A percentile compares a stretch with the other conserved stretches of the same genome.
Evolutionary conservation across 2,888 invertebrate genomes (phyloP).

Genomic region (Dendrolimus houi): DNA sequence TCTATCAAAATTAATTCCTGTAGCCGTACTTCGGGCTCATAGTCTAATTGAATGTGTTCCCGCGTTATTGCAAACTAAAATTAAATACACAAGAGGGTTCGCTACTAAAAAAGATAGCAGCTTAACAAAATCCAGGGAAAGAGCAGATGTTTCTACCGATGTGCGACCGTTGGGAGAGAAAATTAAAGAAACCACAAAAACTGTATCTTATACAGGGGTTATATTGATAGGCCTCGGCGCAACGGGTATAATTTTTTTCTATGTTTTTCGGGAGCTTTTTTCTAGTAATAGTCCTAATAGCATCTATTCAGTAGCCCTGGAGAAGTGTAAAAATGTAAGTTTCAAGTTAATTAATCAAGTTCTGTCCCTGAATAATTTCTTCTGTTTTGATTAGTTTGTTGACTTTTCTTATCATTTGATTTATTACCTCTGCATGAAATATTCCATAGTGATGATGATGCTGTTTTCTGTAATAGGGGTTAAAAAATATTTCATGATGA

Average conservation of each 20-base stretch:
- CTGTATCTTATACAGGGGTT: conserved; percentile 88
- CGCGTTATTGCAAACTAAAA: conserved; percentile 30
- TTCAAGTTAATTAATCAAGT: neutral
- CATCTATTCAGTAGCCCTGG: conserved; percentile 87
- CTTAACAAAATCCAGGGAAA: conserved; percentile 46
- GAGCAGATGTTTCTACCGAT: conserved; percentile 66
- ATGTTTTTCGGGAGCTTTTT: conserved; percentile 90
- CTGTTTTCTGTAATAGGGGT: too few species aligned
- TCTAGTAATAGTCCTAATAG: conserved; percentile 91
- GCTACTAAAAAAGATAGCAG: conserved; percentile 34
- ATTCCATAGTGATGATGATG: neutral
- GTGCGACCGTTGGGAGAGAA: conserved; percentile 82
- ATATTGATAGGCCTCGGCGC: conserved; percentile 88
- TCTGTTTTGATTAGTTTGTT: conserved; percentile 7
- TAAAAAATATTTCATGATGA: too few species aligned
- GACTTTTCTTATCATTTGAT: conserved; percentile 7
- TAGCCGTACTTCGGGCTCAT: conserved; percentile 26
- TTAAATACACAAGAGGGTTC: neutral
- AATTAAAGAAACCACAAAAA: conserved; percentile 94
- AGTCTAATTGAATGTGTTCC: conserved; percentile 33
- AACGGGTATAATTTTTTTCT: conserved; percentile 88
- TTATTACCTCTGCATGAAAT: conserved; percentile 4
- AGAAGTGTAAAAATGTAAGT: conserved; percentile 81
- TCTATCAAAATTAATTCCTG: conserved; percentile 52
- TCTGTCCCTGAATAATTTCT: neutral